A percentile compares a stretch with the other conserved stretches of the same genome.
Conservation (phyloP, 1,140 invertebrate species). For the Lethocerus indicus region DNA sequence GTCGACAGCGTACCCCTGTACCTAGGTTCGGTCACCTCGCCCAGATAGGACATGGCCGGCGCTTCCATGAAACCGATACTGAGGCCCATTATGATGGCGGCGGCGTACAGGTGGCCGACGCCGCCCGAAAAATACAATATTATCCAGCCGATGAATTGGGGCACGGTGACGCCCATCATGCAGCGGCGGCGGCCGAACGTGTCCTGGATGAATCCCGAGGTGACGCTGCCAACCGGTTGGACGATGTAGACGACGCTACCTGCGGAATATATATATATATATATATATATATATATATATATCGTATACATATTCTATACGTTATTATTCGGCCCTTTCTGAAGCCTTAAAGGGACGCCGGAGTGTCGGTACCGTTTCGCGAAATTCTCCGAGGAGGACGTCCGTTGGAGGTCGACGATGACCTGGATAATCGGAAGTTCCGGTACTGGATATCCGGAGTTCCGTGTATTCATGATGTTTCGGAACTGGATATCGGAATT, state of each 20-base stretch:
- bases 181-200: slow-evolving; percentile 18
- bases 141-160: slow-evolving; percentile 18
- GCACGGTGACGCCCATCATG: slow-evolving; percentile 19
- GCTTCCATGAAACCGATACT: slow-evolving; percentile 31
- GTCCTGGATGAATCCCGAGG: slow-evolving; percentile 12
- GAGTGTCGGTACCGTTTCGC: too few species aligned
- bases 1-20: slow-evolving; percentile 13
- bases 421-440: too few species aligned
- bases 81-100: slow-evolving; percentile 18
- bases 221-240: slow-evolving; percentile 19
- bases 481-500: too few species aligned
- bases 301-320: too few species aligned
- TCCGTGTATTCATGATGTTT: too few species aligned
- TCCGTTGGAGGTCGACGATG: too few species aligned
- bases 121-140: slow-evolving; percentile 16
- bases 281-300: too few species aligned
- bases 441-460: too few species aligned
- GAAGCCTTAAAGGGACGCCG: too few species aligned
- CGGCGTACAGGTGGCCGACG: slow-evolving; percentile 14
- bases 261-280: too few species aligned
- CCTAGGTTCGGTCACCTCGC: slow-evolving; percentile 29
- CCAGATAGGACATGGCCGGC: slow-evolving; percentile 31
- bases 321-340: too few species aligned
- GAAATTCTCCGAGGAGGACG: too few species aligned
- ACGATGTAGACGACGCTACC: slow-evolving; percentile 20